Base-by-base conservation (phyloP, 2,797 vertebrate species). In the Enteromius trimaculatus region DNA sequence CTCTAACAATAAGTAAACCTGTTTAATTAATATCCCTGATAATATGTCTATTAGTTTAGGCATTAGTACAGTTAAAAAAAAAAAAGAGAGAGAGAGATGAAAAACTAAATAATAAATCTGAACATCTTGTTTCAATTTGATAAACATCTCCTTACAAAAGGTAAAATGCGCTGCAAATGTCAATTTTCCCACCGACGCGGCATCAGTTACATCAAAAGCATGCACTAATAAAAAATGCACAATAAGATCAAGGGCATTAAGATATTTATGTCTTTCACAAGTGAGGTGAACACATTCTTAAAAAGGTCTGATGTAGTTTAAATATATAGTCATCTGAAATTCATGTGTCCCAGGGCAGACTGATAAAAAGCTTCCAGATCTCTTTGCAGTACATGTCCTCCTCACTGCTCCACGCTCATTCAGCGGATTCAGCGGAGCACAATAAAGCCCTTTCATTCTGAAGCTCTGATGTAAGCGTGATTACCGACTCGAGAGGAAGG, bases 361-460 rank as follows among this genome's bases (percentile, higher is more conserved):
- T 65, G 83, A 77, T 86, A 74, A 82, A 87, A 87, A 68, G 81
- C 64, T 68, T 79, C 75, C 31, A 21, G n/a, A 37, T 83, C 14
- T 66, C 68, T 82, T 62, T 42, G 72, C 60, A 69, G 21, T 81
- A 68, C 80, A 75, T 53, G 9, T 66, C 26, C 69, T 78, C 55
- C 81, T 85, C 44, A 47, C 69, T 55, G 69, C 86, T 87, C 77
- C 84, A 89, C 84, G 89, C 68, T 83, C 64, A 86, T 81, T 58
- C 72, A 80, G 80, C 81, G 66, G 51, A 91, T 92, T 94, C 88
- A 93, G 75, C 55, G 17, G 87, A 92, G 89, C 83, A 94, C 93
- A 95, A 94, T 92, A 89, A 88, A 58, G 86, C 87, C 91, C 91
- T 93, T 94, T 94, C 91, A 93, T 92, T 90, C 85, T 83, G 76